A percentile compares a stretch with the other conserved stretches of the same genome.
These are phyloP conservation scores for Beroe ovata DNA, from an alignment of 37 sponge, comb jelly and placozoan species.

Conservation along the genomic window DNA sequence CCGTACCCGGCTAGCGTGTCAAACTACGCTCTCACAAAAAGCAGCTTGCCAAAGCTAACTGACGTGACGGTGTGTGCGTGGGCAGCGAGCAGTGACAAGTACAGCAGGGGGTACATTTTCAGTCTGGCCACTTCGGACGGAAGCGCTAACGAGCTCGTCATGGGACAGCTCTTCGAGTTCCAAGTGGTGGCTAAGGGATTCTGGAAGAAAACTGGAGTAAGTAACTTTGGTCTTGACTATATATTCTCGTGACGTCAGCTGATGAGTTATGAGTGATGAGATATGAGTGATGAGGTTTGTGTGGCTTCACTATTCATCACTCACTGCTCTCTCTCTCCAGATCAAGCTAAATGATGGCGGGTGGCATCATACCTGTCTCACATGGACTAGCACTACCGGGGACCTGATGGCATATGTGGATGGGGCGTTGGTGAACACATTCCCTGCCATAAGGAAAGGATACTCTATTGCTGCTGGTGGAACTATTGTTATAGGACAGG, in stretches of 20 bases:
- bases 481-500: conserved; percentile 63
- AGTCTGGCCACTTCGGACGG: conserved; percentile 29
- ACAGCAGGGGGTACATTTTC: conserved; percentile 54
- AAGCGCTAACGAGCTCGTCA: not conserved
- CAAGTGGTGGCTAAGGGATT: not conserved
- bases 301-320: no score
- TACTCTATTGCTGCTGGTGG: conserved; percentile 9
- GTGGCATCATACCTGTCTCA: conserved; percentile 57
- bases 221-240: no score
- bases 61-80: conserved; percentile 18
- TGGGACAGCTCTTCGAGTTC: not conserved
- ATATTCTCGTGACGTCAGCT: no score
- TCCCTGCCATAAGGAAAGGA: not conserved
- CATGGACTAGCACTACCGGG: conserved; percentile 21
- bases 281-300: no score
- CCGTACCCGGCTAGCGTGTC: not conserved
- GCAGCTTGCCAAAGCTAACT: conserved; percentile 3
- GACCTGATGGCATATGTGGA: conserved; percentile 2
- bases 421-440: not conserved
- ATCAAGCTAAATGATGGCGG: conserved; percentile 45
- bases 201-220: not conserved
- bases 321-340: conserved; percentile 20
- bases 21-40: conserved; percentile 54
- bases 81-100: conserved; percentile 41
- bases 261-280: no score